A percentile compares a stretch with the other conserved stretches of the same genome.
Conservation (phyloP, 2,113 vertebrate genomes). For the Vombatus ursinus region DNA sequence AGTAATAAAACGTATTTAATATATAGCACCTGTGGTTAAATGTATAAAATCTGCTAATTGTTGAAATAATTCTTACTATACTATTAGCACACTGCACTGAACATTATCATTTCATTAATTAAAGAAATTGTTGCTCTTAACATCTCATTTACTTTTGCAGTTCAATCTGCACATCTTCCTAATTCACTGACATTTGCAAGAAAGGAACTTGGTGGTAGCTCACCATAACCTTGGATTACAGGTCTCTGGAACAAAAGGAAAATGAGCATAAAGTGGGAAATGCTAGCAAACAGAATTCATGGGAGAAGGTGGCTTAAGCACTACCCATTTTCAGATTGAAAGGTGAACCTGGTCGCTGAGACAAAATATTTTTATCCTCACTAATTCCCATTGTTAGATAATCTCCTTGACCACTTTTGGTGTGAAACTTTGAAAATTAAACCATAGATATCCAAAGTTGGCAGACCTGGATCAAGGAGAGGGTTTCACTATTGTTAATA, state of each 20-base stretch:
- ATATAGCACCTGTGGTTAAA: slow-evolving; percentile 31
- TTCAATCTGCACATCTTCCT: neutral
- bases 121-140: neutral
- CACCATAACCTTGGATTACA: neutral
- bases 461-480: slow-evolving; percentile 7
- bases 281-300: slow-evolving; percentile 15
- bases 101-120: slow-evolving; percentile 45
- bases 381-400: neutral
- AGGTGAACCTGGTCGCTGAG: neutral
- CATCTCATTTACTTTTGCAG: neutral
- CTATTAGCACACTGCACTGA: slow-evolving; percentile 28
- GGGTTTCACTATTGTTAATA: slow-evolving; percentile 33
- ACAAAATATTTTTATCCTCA: neutral
- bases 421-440: slow-evolving; percentile 24
- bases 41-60: slow-evolving; percentile 54
- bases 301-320: slow-evolving; percentile 3
- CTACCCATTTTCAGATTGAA: neutral
- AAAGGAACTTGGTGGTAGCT: slow-evolving; percentile 31
- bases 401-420: slow-evolving; percentile 22
- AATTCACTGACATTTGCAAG: slow-evolving; percentile 45
- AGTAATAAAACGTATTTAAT: slow-evolving; percentile 58
- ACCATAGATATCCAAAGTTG: neutral
- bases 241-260: slow-evolving; percentile 27
- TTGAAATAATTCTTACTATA: slow-evolving; percentile 51
- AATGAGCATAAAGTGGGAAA: slow-evolving; percentile 30